Evolutionary conservation across 2,888 invertebrate genomes (phyloP).

Genomic region (Himalopsyche anomala): DNA sequence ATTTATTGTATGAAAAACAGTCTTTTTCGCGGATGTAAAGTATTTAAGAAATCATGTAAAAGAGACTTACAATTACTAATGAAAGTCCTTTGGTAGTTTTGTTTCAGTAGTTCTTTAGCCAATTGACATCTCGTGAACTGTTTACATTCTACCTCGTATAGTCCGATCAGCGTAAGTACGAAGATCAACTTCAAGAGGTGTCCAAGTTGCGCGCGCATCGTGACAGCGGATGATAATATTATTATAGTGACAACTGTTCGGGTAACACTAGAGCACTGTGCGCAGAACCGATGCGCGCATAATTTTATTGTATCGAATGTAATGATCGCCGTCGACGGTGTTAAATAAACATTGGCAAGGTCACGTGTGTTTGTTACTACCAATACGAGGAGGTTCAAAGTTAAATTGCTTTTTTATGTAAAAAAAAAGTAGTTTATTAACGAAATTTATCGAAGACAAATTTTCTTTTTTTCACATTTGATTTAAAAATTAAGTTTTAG

Average conservation of each 20-base stretch:
- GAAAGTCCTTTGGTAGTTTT: conserved; percentile 81
- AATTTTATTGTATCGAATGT: conserved; percentile 29
- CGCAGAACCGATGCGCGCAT: conserved; percentile 7
- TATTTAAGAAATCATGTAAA: background rate
- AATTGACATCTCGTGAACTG: conserved; percentile 83
- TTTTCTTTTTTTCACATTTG: no score
- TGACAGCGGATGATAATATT: conserved; percentile 53
- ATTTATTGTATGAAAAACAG: no score
- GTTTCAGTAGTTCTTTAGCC: conserved; percentile 80
- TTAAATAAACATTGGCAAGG: conserved; percentile 35
- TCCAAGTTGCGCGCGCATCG: conserved; percentile 45
- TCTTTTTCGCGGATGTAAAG: no score
- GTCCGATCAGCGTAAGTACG: conserved; percentile 45
- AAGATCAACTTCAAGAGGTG: conserved; percentile 57
- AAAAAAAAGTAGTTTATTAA: no score
- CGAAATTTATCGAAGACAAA: no score
- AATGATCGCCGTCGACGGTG: conserved; percentile 3
- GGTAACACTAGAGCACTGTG: conserved; percentile 23
- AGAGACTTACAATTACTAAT: conserved; percentile 83
- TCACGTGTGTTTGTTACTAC: conserved; percentile 38
- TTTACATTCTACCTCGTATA: conserved; percentile 71
- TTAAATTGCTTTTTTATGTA: background rate
- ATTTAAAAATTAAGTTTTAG: no score
- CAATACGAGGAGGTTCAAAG: background rate
- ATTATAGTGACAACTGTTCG: background rate